Percentiles rank a stretch among this genome's conserved stretches.
phyloP scores from a whole-genome alignment of 2,113 vertebrate genomes.

The Cervus canadensis region DNA sequence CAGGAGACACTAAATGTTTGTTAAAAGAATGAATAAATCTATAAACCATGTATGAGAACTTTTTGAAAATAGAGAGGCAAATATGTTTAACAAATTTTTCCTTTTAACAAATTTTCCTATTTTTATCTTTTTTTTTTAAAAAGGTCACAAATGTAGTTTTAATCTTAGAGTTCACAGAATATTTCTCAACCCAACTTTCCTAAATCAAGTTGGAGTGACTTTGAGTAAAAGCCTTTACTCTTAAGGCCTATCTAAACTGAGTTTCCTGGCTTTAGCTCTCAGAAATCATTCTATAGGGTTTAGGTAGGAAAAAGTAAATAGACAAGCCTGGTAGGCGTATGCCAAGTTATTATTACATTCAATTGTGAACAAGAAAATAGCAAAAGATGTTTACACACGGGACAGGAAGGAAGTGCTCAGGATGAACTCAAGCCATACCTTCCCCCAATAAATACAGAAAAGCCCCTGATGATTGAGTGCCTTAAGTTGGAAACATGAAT shows the following conservation, averaged over 20 bases:
- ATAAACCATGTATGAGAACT: neutral
- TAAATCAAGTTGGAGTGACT: neutral
- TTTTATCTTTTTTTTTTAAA: neutral
- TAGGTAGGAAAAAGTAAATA: neutral
- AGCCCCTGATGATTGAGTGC: neutral
- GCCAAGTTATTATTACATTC: neutral
- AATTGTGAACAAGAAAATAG: constrained; percentile 1
- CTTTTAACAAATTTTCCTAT: neutral
- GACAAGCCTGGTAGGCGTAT: neutral
- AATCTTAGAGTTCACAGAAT: neutral
- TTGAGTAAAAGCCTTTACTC: neutral
- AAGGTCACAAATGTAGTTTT: neutral
- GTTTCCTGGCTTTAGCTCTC: neutral
- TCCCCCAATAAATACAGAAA: neutral
- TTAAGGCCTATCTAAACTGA: neutral
- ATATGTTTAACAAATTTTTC: neutral
- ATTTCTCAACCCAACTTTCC: neutral
- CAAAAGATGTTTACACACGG: neutral
- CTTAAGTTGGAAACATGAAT: neutral
- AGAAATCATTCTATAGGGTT: neutral
- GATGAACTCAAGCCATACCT: neutral
- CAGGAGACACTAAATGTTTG: neutral
- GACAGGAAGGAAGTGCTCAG: neutral
- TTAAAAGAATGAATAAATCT: neutral
- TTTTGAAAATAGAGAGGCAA: neutral